Base-by-base conservation (phyloP, 2,797 vertebrate genomes). In the Saxicola maurus region DNA sequence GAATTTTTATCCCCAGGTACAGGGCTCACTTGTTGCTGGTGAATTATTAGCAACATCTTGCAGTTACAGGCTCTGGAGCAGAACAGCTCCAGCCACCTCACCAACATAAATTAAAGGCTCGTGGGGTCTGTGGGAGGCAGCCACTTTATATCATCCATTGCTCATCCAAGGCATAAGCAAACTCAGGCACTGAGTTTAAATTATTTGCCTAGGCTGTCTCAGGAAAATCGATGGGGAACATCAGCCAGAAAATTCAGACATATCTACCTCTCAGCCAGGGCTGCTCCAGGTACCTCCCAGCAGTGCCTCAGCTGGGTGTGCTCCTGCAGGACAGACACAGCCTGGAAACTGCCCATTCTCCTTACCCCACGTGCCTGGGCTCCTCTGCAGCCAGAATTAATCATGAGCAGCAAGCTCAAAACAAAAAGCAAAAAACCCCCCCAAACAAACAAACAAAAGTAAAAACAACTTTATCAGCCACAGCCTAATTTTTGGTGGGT, bases 121-220 rank as follows among this genome's bases (percentile, higher is more conserved):
- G 6, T 52, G 56, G 88, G 73, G 46, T 79, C 67, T 59, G 86
- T 69, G 89, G 72, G 84, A 82, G 72, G 79, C 82, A 93, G 81
- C 37, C 53, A 56, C 74, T 95, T 93, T 73, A 69, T 81, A 61
- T 85, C 91, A 89, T 23, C 73, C 57, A 76, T 94, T 82, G 81
- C 88, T 93, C 89, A 74, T 84, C 19, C 17, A 69, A 83, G 71
- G 84, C 85, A 87, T 71, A 67, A 91, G 73, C 73, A 93, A 90
- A 77, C 61, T 43, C 66, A 59, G 84, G 65, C 83, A 87, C 38
- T 0, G 14, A 51, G 86, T 74, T 88, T 53, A 79, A 90, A 79
- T 42, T 55, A 67, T 87, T 87, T 86, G 85, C 82, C 55, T 43
- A 17, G 74, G 66, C 56, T 80, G 69, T 45, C 75, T 80, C 21